phyloP scores from a whole-genome alignment of 1,140 invertebrate species.

The Popillia japonica region DNA sequence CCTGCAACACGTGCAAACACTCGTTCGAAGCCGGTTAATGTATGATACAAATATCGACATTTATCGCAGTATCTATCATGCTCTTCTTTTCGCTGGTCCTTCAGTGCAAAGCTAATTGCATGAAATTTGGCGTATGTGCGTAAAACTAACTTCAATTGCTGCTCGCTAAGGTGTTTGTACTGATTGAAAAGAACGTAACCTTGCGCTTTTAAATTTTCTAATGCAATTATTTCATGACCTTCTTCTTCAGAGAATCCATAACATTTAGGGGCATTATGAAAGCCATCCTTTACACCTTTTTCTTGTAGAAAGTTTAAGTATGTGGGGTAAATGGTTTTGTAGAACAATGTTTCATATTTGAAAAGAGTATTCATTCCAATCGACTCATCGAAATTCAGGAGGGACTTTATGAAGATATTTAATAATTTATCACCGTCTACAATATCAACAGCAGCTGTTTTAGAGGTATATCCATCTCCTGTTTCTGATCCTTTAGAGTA shows the following conservation, averaged over 20 bases:
- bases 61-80: background rate
- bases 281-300: background rate
- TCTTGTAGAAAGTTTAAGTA: background rate
- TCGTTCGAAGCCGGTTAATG: background rate
- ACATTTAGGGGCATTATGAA: background rate
- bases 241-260: background rate
- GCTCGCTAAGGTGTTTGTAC: background rate
- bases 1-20: background rate
- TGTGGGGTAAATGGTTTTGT: background rate
- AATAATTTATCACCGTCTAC: background rate
- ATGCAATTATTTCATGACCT: background rate
- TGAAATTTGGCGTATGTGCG: constrained; percentile 3
- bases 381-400: background rate
- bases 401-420: background rate
- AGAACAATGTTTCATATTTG: background rate
- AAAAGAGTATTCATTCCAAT: background rate
- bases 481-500: background rate
- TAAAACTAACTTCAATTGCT: background rate
- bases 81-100: constrained; percentile 5
- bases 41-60: background rate
- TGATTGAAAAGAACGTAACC: background rate
- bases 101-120: background rate
- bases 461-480: background rate
- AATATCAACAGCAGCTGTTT: background rate
- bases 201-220: background rate